Base-by-base conservation (phyloP, 2,797 vertebrate genomes). In the Hemibagrus guttatus region DNA sequence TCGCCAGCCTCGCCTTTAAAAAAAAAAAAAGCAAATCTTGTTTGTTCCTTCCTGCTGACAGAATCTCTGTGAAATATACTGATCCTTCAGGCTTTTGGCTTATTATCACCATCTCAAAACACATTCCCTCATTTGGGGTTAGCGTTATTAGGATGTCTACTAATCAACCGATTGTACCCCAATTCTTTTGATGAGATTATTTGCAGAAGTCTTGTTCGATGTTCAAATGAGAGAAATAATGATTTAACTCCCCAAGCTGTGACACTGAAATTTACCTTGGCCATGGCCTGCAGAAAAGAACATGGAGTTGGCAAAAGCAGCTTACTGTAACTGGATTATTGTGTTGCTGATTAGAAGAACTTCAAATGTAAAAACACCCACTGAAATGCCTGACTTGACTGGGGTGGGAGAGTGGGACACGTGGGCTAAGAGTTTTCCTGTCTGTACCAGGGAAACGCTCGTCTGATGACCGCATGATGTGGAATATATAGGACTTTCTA, bases 11-110 rank as follows among this genome's bases (percentile, higher is more conserved):
- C 63, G 88, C 86, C 84, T 90, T 89, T 89, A 84, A 82, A 84
- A 74, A 86, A 88, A 85, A 85, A 84, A 74, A 85, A 68, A 81
- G 74, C 64, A 86, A 87, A 87, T 91, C 88, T 87, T 86, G 88
- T 90, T 89, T 89, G 89, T 76, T 89, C 85, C 90, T 90, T 83
- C 86, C 80, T 81, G 88, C 91, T 89, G 88, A 90, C 89, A 87
- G 88, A 88, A 89, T 88, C 75, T 80, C 46, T 79, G 85, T 89
- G 85, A 87, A 87, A 92, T 89, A 82, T 84, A 81, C 87, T 79
- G 71, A 80, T 88, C 90, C 87, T 90, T 81, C 81, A 91, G 86
- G 87, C 86, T 66, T 88, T 89, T 84, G 86, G 19, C 86, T 91
- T 74, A 89, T 90, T 89, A 91, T 90, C 89, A 89, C 84, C 78